Base-by-base conservation (phyloP, 2,797 vertebrate genomes). In the Anguilla megastoma region DNA sequence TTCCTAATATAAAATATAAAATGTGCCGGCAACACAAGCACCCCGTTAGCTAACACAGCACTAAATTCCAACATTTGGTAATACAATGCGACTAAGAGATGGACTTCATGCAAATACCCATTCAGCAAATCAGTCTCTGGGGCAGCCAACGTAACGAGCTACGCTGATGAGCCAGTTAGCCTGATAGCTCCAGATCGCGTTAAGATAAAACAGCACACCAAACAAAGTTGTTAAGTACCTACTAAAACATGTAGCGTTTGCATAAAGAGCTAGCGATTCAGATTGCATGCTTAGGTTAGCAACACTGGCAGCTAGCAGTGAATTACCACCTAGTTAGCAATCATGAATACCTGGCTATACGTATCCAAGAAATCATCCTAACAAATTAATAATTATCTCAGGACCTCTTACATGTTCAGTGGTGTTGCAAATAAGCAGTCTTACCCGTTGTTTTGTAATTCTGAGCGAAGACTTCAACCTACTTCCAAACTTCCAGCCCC, bases 391-490 rank as follows among this genome's bases (percentile, higher is more conserved):
- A 84, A 54, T 1, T 56, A 10, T 33, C 0, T 33, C 52, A 16
- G 14, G 83, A 16, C 52, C 45, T 54, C 18, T 9, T 52, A 52
- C 18, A 27, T 52, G 50, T 84, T 30, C 83, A 56, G 9, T 84
- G 1, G 33, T 41, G 56, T 2, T 27, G 52, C 21, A 30, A 63
- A 83, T 21, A 50, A 84, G 33, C 24, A 84, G 52, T 33, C 79
- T 52, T 74, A 88, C 85, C 56, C 36, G 24, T 58, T 85, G 14
- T 74, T 56, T 69, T 18, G 50, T 24, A 41, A 30, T 30, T 18
- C 88, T 66, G 16, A 80, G 69, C n/a, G 60, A 86, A 24, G 85
- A 24, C 33, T 54, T 74, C 21, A 79, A 52, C 58, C 63, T 41
- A 14, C 79, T 83, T 3, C 9, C n/a, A n/a, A 63, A 84, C 74